Percentiles rank a stretch among this genome's conserved stretches.
Evolutionary conservation across 2,888 invertebrate species (phyloP).

Genomic region (Rhimphoctona megacephalus): DNA sequence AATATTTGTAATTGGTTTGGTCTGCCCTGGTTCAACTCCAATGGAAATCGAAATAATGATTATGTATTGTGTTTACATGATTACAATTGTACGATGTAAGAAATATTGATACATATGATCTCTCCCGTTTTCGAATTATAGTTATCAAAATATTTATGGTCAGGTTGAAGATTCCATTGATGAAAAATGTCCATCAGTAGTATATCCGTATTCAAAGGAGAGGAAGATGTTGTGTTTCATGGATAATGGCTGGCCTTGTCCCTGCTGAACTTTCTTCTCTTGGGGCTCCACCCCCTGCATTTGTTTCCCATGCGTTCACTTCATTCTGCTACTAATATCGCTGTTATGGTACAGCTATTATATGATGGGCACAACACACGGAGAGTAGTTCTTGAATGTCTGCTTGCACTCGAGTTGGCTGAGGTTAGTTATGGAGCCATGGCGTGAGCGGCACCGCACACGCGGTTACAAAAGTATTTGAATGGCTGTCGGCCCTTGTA

Average conservation of each 20-base stretch:
- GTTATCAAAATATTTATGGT: background rate
- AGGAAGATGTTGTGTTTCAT: background rate
- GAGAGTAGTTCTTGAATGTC: slow-evolving; percentile 31
- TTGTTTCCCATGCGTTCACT: slow-evolving; percentile 56
- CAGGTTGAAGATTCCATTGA: background rate
- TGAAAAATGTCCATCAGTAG: background rate
- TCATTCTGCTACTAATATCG: slow-evolving; percentile 23
- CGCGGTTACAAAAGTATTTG: slow-evolving; percentile 83
- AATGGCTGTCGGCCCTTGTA: slow-evolving; percentile 84
- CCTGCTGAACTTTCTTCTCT: slow-evolving; percentile 8
- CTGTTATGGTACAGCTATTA: slow-evolving; percentile 10
- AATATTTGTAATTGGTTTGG: background rate
- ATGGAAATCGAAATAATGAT: background rate
- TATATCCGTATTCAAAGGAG: background rate
- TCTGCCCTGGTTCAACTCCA: background rate
- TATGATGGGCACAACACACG: background rate
- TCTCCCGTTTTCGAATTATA: background rate
- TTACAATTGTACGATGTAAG: background rate
- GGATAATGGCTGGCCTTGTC: slow-evolving; percentile 40
- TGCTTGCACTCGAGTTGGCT: slow-evolving; percentile 77
- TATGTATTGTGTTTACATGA: background rate
- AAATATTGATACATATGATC: background rate
- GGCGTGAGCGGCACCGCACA: slow-evolving; percentile 71
- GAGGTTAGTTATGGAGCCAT: slow-evolving; percentile 83
- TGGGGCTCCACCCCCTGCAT: background rate